Evolutionary conservation across 1,140 invertebrate genomes (phyloP), one percentile per base, ranked within the genome.

Genomic region (Eupeodes corollae): DNA sequence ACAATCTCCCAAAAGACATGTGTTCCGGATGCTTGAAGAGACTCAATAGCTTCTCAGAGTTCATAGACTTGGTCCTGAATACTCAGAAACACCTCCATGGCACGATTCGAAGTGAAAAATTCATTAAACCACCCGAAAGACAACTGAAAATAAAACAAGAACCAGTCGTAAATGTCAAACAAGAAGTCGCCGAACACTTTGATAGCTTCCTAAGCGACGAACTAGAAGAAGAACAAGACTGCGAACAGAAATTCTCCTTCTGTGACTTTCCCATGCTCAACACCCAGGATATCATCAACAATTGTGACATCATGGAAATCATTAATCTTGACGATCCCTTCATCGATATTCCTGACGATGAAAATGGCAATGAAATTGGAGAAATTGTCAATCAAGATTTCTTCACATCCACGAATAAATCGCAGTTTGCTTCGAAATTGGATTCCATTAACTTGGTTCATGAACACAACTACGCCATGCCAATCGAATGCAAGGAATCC

Each of bases 281-380:
- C 39, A 48, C 62, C 0, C 59, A 66, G 39, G 62, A 65, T 40
- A 67, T 67, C 2, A 67, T 67, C 2, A 67, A 67, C 37, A 67
- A 67, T 38, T 67, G 63, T 55, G 63, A 67, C 50, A 67, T 67
- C 15, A 67, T 67, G 63, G 63, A 67, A 50, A 67, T 67, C 14
- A 64, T 67, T 8, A 64, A 64, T 44, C 45, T 67, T 10, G 63
- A 67, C 21, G 63, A 67, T 56, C 59, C 61, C 2, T 67, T 64
- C 12, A 67, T 67, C 35, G 59, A 67, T 30, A 67, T 67, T 42
- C 47, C 63, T 0, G 63, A 67, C 15, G 63, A 67, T 47, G 51
- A 62, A 2, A 57, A 61, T 48, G 21, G 21, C 21, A 26, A 26
- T 26, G 21, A 26, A 26, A 26, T 26, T 26, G 21, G 21, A 8